Base-by-base conservation (phyloP, 2,797 vertebrate species). In the Malurus splendens region DNA sequence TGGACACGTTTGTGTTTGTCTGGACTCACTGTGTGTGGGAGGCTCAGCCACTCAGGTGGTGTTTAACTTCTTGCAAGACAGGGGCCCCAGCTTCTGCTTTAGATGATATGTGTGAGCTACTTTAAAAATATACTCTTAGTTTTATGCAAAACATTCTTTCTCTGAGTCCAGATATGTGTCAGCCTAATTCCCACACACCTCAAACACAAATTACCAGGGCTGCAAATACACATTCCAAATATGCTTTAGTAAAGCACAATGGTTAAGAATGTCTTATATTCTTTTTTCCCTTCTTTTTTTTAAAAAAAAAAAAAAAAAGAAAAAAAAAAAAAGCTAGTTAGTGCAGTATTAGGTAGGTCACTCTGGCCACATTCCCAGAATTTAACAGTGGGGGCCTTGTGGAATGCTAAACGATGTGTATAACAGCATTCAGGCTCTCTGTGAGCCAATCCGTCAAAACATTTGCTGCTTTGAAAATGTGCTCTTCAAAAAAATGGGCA, bases 321-420 rank as follows among this genome's bases (percentile, higher is more conserved):
- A 33, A 33, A 33, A 33, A 33, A 33, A 33, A 33, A 33, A 96
- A 96, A 80, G 81, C 96, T 95, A 96, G 96, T 97, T 96, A 95
- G 94, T 95, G 92, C 95, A 93, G 97, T 95, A 96, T 97, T 98
- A 98, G 98, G 97, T 98, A 97, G 96, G 96, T 95, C 95, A 91
- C 85, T 92, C 95, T 98, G 98, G 98, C 97, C 55, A 67, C 52
- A 64, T 97, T 97, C 98, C 98, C 97, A 97, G 97, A 97, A 96
- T 97, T 95, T 97, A 98, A 98, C 98, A 98, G 98, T 98, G 97
- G 97, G 96, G 95, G 97, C 97, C 97, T 98, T 98, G 98, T 98
- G 97, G 97, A 98, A 98, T 97, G 97, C 96, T 97, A 98, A 98
- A 97, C 89, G 97, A 97, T 97, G 97, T 98, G 97, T 97, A 96